A percentile compares a stretch with the other conserved stretches of the same genome.
These are phyloP conservation scores for Epistrophe eligans DNA, from an alignment of 2,888 invertebrate genomes.

Conservation along the genomic window DNA sequence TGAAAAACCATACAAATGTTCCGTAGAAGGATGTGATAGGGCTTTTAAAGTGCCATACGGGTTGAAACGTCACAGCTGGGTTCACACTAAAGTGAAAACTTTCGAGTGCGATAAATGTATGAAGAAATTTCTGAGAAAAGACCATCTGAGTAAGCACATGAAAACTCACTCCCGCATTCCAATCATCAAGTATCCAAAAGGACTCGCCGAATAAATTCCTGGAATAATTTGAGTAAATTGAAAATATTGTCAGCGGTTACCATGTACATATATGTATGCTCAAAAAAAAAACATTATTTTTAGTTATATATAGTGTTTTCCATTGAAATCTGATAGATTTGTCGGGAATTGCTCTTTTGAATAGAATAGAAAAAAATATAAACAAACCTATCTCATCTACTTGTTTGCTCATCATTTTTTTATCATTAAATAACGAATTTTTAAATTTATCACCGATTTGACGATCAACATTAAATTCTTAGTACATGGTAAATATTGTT, in stretches of 20 bases:
- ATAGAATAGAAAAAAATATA: too few species aligned
- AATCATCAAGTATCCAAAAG: background rate
- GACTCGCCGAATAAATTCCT: background rate
- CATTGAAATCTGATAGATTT: background rate
- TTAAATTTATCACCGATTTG: too few species aligned
- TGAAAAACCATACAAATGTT: slow-evolving; percentile 21
- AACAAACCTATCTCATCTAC: too few species aligned
- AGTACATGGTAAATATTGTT: too few species aligned
- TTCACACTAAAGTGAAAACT: slow-evolving; percentile 81
- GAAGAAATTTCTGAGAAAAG: slow-evolving; percentile 80
- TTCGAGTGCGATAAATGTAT: slow-evolving; percentile 80
- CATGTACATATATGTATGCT: too few species aligned
- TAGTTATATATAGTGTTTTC: background rate
- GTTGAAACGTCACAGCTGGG: slow-evolving; percentile 81
- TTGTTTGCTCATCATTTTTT: too few species aligned
- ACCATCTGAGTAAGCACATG: slow-evolving; percentile 81
- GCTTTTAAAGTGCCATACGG: slow-evolving; percentile 81
- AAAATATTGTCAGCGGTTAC: background rate
- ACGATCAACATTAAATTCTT: too few species aligned
- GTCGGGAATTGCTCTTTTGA: too few species aligned
- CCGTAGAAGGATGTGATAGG: slow-evolving; percentile 77
- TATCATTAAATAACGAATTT: too few species aligned
- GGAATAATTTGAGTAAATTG: background rate
- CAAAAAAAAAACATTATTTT: background rate
- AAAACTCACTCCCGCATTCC: slow-evolving; percentile 78